These are phyloP conservation scores for Drosophila meridionalis DNA, from an alignment of 2,888 invertebrate species.

Conservation along the genomic window DNA sequence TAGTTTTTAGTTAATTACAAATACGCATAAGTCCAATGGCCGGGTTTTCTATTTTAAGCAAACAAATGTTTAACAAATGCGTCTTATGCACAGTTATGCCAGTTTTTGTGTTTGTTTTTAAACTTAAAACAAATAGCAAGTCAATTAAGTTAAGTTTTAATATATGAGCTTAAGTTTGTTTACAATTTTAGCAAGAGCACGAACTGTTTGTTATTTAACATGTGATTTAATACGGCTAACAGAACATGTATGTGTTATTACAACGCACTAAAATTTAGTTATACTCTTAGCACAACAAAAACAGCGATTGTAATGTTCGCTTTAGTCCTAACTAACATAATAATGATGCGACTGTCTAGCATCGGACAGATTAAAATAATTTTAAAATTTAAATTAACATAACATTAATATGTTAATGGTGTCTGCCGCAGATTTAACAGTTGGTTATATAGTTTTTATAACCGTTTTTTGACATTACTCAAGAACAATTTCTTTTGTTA, in stretches of 20 bases:
- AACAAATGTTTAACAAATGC: slow-evolving; percentile 3
- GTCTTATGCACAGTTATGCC: neutral
- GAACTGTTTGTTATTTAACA: slow-evolving; percentile 8
- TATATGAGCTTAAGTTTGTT: neutral
- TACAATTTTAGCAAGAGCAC: neutral
- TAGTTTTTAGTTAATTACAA: slow-evolving; percentile 25
- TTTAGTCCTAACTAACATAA: neutral
- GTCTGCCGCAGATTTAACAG: neutral
- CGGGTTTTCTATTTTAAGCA: neutral
- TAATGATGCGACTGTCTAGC: neutral
- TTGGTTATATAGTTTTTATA: neutral
- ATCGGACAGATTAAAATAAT: neutral
- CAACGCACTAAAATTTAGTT: neutral
- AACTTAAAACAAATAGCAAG: neutral
- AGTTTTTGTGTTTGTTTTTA: neutral
- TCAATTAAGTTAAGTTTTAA: slow-evolving; percentile 6
- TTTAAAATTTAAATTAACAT: neutral
- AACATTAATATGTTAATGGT: neutral
- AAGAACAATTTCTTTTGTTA: neutral
- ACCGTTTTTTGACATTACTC: neutral
- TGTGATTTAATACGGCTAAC: neutral
- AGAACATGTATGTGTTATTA: neutral
- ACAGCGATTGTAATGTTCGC: neutral
- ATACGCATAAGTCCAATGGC: neutral
- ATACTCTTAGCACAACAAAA: neutral